Conservation (phyloP, 2,113 vertebrate genomes). For the Prietella phreatophila region DNA sequence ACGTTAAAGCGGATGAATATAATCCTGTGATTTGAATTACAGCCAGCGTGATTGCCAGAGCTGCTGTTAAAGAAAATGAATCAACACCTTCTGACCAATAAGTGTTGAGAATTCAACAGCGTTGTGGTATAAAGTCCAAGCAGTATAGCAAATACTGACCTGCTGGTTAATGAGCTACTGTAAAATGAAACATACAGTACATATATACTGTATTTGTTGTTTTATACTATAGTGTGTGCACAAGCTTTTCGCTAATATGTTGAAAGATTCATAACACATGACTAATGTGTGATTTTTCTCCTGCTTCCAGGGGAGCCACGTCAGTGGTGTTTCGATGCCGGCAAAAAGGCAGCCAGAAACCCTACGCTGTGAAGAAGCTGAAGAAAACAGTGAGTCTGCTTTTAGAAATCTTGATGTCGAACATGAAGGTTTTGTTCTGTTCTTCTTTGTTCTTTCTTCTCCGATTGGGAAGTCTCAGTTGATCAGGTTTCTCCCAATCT, state of each 20-base stretch:
- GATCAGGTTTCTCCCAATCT: constrained; percentile 6
- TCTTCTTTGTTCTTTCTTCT: constrained; percentile 4
- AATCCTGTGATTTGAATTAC: neutral
- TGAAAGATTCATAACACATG: neutral
- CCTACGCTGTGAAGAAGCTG: constrained; percentile 85
- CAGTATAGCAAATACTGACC: neutral
- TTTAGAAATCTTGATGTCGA: neutral
- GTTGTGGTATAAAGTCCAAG: neutral
- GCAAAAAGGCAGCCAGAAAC: constrained; percentile 85
- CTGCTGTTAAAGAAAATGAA: neutral
- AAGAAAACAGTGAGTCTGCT: constrained; percentile 85
- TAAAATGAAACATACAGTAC: too few relatives aligned
- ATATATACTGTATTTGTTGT: neutral
- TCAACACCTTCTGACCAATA: neutral
- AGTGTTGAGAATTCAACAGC: neutral
- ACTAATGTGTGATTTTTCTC: neutral
- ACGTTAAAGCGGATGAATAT: neutral
- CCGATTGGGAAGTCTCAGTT: neutral
- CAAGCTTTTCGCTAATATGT: neutral
- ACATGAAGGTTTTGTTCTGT: constrained; percentile 10
- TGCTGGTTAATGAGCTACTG: neutral
- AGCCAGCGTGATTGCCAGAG: neutral
- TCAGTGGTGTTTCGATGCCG: constrained; percentile 86
- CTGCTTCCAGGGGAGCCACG: constrained; percentile 78
- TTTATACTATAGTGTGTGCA: neutral